These are phyloP conservation scores for Rafetus swinhoei DNA, from an alignment of 2,113 vertebrate species.

Conservation along the genomic window DNA sequence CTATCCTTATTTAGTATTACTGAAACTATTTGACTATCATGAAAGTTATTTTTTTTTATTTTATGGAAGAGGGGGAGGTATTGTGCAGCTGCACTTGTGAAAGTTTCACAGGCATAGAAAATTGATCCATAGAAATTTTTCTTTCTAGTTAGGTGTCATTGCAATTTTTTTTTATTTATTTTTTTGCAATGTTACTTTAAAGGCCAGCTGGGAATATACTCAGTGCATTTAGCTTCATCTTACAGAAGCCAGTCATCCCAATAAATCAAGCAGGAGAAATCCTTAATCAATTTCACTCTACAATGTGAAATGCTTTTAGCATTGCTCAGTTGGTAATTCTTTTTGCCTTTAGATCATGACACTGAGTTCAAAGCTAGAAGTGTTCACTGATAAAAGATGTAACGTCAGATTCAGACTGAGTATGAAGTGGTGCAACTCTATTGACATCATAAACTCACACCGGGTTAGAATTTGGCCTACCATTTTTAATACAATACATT, in stretches of 20 bases:
- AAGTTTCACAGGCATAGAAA: neutral
- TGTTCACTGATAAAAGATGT: neutral
- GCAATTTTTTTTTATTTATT: neutral
- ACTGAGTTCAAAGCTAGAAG: neutral
- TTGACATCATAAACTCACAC: neutral
- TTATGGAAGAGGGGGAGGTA: neutral
- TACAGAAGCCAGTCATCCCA: neutral
- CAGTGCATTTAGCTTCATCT: neutral
- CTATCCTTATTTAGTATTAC: neutral
- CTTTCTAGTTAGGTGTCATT: neutral
- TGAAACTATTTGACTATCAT: neutral
- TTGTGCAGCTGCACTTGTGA: neutral
- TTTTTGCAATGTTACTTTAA: neutral
- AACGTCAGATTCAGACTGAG: neutral
- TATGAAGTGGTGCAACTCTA: accelerated
- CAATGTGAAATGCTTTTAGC: neutral
- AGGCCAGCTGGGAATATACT: neutral
- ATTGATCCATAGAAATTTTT: neutral
- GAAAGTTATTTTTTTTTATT: neutral
- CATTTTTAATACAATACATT: neutral
- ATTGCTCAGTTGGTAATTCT: neutral
- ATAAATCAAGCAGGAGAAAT: neutral
- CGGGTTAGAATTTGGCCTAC: neutral
- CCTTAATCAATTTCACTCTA: neutral
- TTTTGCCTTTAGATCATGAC: neutral